phyloP scores from a whole-genome alignment of 2,888 invertebrate species.

The Ornithoptera alexandrae region DNA sequence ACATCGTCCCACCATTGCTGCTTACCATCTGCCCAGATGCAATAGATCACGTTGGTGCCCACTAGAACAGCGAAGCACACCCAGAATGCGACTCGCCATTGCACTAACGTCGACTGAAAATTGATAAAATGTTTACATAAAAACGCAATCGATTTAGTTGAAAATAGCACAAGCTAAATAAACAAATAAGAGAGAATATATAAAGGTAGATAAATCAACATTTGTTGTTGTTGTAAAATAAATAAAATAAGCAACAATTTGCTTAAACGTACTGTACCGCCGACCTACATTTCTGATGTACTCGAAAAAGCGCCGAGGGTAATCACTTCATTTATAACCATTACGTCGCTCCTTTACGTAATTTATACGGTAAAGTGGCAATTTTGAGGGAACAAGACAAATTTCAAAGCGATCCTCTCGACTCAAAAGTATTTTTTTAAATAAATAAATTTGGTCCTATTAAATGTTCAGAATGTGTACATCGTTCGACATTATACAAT shows the following conservation, averaged over 20 bases:
- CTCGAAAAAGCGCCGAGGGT: slow-evolving; percentile 28
- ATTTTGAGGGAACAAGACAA: slow-evolving; percentile 32
- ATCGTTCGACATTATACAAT: slow-evolving; percentile 1
- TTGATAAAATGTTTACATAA: background rate
- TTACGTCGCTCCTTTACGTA: slow-evolving; percentile 27
- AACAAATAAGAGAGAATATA: background rate
- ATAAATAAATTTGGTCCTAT: background rate
- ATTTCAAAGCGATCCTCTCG: slow-evolving; percentile 14
- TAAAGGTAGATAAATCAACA: background rate
- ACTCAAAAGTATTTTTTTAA: slow-evolving; percentile 4
- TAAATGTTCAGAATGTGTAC: slow-evolving; percentile 3
- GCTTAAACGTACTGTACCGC: slow-evolving; percentile 5
- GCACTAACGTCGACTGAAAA: slow-evolving; percentile 78
- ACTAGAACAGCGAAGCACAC: slow-evolving; percentile 84
- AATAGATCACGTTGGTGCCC: slow-evolving; percentile 83
- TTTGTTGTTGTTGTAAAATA: background rate
- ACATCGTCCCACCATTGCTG: slow-evolving; percentile 87
- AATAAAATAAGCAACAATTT: slow-evolving; percentile 19
- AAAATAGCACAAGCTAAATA: background rate
- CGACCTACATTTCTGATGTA: slow-evolving; percentile 20
- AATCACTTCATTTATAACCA: slow-evolving; percentile 32
- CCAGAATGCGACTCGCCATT: slow-evolving; percentile 88
- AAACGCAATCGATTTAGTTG: background rate
- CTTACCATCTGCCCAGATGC: slow-evolving; percentile 84
- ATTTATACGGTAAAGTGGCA: slow-evolving; percentile 29